These are phyloP conservation scores for Poeciliopsis infans DNA, from an alignment of 2,797 vertebrate genomes.

Conservation along the genomic window DNA sequence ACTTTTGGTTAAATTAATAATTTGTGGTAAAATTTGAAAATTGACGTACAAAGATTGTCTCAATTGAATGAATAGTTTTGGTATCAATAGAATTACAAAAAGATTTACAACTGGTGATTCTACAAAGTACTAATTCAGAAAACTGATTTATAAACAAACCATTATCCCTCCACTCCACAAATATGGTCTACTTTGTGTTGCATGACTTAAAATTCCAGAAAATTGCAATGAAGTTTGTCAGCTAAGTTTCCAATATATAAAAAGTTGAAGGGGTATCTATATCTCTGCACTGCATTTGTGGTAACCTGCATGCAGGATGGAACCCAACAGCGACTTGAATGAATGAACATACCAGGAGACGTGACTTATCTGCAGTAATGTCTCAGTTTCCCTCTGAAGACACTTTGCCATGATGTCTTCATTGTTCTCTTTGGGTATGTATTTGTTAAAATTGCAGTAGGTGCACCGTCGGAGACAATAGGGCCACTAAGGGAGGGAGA, in stretches of 20 bases:
- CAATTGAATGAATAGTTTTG: too few species aligned
- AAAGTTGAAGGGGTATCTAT: not conserved
- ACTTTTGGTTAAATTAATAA: too few species aligned
- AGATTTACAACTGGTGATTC: too few species aligned
- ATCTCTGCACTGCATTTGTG: not conserved
- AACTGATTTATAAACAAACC: too few species aligned
- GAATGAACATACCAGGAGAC: conserved; percentile 81
- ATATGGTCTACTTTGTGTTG: too few species aligned
- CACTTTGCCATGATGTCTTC: conserved; percentile 79
- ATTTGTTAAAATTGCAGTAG: conserved; percentile 96
- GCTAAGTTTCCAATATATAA: not conserved
- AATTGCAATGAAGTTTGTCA: not conserved
- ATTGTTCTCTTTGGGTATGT: conserved; percentile 81
- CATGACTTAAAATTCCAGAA: not conserved
- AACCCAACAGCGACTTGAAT: not conserved
- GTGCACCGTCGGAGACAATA: conserved; percentile 91
- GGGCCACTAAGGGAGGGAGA: conserved; percentile 85
- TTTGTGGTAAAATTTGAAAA: too few species aligned
- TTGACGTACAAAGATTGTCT: too few species aligned
- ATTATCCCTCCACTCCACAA: too few species aligned
- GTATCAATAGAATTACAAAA: too few species aligned
- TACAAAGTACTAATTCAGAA: too few species aligned
- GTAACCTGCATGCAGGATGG: too few species aligned
- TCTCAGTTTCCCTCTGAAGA: conserved; percentile 83
- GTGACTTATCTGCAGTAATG: conserved; percentile 84